Evolutionary conservation across 1,140 invertebrate species (phyloP), one percentile per base, ranked within the genome.

Genomic region (Cotesia vestalis): DNA sequence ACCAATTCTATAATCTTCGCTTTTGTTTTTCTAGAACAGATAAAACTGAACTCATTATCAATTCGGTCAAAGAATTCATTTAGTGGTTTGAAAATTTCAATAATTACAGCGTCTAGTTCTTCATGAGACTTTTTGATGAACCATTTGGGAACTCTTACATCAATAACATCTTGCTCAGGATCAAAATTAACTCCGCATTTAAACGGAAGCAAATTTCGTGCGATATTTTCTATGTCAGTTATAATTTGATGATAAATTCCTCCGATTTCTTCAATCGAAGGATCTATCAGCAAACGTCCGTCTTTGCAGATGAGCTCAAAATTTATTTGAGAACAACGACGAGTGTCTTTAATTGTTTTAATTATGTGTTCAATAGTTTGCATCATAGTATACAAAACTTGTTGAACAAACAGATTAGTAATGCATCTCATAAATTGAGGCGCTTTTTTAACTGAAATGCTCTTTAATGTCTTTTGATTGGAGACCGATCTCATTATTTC

Each of bases 361-460:
- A 86, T 76, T 4, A 88, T 61, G 61, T 83, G 72, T 71, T 83
- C 73, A 35, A 88, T 83, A 11, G 83, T 87, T 20, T 76, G 73
- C 35, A 82, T 83, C 78, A 86, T 86, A 12, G 78, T 66, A 51
- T 82, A 79, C 35, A 85, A 53, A 71, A 88, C 84, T 74, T 85
- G 79, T 57, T 86, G 85, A 1, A 75, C 67, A 34, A 87, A 81
- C 11, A 87, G 73, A 60, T 81, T 74, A 52, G 81, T 83, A 2
- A 82, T 79, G 36, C 83, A 86, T 1, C 69, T 73, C 64, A 86
- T 75, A 20, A 86, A 71, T 14, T 76, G 78, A 3, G 69, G 62
- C 20, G 77, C 46, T 46, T 67, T 69, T 12, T 60, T 66, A 3
- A 40, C 60, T 4, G 73, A 34, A 57, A 80, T 68, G 4, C 63